phyloP scores from a whole-genome alignment of 1,140 invertebrate species.

The Brachionus asplanchnoidis region DNA sequence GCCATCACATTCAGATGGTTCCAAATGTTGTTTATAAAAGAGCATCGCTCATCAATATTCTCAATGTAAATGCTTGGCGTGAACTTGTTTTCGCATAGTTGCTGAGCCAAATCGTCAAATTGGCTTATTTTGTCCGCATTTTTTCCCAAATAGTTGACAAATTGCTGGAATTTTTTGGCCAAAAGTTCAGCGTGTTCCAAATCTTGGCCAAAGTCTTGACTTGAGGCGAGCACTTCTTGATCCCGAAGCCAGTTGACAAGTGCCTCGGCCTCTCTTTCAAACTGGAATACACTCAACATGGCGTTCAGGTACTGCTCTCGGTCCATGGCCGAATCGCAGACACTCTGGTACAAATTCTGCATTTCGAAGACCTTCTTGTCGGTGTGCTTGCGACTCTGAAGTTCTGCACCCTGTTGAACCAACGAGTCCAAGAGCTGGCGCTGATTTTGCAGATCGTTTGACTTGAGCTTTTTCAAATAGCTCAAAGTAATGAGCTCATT shows the following conservation, averaged over 20 bases:
- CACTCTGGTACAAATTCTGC: not conserved
- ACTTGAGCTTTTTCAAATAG: not conserved
- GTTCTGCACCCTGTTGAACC: not conserved
- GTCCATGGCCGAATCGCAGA: not conserved
- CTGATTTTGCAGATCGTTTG: not conserved
- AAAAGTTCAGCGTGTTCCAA: conserved; percentile 39
- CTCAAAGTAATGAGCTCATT: not conserved
- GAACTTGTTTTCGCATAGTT: conserved; percentile 33
- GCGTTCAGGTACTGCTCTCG: conserved; percentile 38
- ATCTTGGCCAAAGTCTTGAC: conserved; percentile 38
- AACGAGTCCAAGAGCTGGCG: not conserved
- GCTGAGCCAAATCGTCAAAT: conserved; percentile 30
- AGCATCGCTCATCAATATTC: conserved; percentile 21
- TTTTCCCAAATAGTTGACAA: conserved; percentile 13
- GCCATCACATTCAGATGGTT: not conserved
- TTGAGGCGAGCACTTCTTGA: not conserved
- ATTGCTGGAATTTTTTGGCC: conserved; percentile 8
- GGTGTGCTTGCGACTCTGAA: not conserved
- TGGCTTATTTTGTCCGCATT: not conserved
- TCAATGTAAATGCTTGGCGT: conserved; percentile 15
- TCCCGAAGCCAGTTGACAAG: conserved; percentile 4
- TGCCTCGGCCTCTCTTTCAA: not conserved
- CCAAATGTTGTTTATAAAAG: not conserved
- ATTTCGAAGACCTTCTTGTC: conserved; percentile 16
- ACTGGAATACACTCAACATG: conserved; percentile 32